Base-by-base conservation (phyloP, 2,888 invertebrate species). In the Drosophila kokeensis region DNA sequence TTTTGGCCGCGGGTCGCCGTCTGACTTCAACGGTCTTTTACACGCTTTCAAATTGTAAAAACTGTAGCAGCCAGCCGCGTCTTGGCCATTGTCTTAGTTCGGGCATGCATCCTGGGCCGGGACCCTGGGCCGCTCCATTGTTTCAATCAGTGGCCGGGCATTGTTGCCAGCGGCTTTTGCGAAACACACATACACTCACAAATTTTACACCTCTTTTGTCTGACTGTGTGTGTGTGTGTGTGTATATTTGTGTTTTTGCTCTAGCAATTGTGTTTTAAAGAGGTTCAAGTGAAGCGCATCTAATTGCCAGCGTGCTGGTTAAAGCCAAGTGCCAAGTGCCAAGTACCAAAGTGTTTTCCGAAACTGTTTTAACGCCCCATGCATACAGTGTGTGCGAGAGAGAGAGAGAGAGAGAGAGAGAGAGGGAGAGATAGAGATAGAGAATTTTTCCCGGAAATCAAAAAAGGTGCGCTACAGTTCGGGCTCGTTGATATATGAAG, bases 231-330 rank as follows among this genome's bases (percentile, higher is more conserved):
- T 24, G 24, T 24, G 24, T 24, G 73, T 67, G 68, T 72, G 15
- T 78, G 76, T 84, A 69, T 24, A 8, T 84, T 68, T 76, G 67
- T 32, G 57, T 42, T 57, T 57, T 57, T 57, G 57, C 57, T 30
- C 63, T 53, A 32, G 71, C 84, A 84, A 90, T 90, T 88, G 90
- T 91, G 82, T 89, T 86, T 89, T 89, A 89, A 89, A 89, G 88
- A 88, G 88, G 76, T 83, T 90, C 86, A 88, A 90, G 90, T 90
- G 90, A 88, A 81, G 90, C 90, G 82, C 77, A 80, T 84, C 90
- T 89, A 89, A 89, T 89, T 90, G 89, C 83, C 88, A 81, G 73
- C 77, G 81, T 78, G 84, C 87, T 79, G 52, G 76, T 54, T n/a
- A 54, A 74, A 64, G 38, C 60, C 71, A 65, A 65, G 72, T 73